phyloP scores from a whole-genome alignment of 2,888 invertebrate species.

The Bruchidius siliquastri region DNA sequence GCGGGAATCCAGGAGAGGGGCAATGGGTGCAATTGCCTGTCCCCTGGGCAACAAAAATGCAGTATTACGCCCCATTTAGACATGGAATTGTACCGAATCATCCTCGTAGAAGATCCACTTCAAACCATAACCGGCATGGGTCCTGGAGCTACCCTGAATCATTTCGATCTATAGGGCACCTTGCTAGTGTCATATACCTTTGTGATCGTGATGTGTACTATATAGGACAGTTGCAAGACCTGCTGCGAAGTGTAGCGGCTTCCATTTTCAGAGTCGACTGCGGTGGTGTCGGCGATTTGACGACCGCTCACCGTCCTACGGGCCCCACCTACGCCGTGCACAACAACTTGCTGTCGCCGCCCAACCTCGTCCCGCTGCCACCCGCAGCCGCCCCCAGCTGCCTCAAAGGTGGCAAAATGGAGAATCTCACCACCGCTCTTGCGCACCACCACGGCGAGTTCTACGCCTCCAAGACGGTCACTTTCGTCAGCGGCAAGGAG shows the following conservation, averaged over 20 bases:
- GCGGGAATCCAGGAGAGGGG: no score
- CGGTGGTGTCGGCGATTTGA: slow-evolving; percentile 40
- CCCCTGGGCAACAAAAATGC: no score
- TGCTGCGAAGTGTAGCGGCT: not conserved
- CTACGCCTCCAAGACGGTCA: slow-evolving; percentile 35
- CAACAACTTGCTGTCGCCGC: slow-evolving; percentile 44
- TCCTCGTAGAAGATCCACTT: no score
- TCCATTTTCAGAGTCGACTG: not conserved
- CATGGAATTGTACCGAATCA: no score
- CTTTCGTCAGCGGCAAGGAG: slow-evolving; percentile 28
- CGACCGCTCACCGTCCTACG: slow-evolving; percentile 16
- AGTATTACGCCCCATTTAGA: no score
- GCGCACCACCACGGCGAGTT: slow-evolving; percentile 32
- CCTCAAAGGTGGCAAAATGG: slow-evolving; percentile 23
- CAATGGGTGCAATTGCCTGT: no score
- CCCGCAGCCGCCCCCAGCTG: slow-evolving; percentile 3
- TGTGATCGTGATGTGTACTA: not conserved
- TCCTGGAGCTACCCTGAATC: no score
- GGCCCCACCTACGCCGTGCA: slow-evolving; percentile 32
- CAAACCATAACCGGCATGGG: no score
- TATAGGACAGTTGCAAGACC: not conserved
- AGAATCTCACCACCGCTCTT: slow-evolving; percentile 25
- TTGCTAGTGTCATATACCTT: not conserved
- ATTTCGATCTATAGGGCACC: not conserved
- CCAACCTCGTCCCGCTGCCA: slow-evolving; percentile 44